These are phyloP conservation scores for Centropus unirufus DNA, from an alignment of 2,113 vertebrate species.

Conservation along the genomic window DNA sequence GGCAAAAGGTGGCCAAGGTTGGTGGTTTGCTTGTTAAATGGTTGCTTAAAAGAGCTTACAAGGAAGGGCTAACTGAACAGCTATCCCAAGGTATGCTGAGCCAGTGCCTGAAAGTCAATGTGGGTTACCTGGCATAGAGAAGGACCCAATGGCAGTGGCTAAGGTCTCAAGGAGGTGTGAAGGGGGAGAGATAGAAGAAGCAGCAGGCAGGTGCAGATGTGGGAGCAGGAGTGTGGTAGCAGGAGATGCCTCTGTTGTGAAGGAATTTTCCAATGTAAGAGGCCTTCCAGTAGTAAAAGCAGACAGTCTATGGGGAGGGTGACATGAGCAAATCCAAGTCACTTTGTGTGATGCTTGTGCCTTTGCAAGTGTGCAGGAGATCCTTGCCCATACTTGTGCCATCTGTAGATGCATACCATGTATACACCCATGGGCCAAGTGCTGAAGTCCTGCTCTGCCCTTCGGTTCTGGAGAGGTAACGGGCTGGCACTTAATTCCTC, in stretches of 20 bases:
- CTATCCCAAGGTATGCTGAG: neutral
- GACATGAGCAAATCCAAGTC: neutral
- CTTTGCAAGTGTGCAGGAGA: neutral
- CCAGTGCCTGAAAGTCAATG: neutral
- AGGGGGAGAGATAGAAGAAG: neutral
- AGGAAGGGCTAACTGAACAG: neutral
- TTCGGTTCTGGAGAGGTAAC: neutral
- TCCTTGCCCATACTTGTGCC: neutral
- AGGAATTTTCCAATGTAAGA: neutral
- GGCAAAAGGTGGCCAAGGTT: neutral
- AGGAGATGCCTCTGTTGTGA: neutral
- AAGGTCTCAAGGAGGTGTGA: neutral
- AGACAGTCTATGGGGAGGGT: neutral
- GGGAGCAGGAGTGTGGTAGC: neutral
- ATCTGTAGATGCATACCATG: neutral
- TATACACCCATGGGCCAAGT: neutral
- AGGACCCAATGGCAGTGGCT: neutral
- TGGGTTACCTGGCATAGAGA: neutral
- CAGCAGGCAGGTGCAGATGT: neutral
- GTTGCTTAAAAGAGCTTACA: neutral
- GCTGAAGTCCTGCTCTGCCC: neutral
- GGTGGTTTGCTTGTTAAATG: neutral
- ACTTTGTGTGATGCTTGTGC: neutral
- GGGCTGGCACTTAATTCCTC: neutral
- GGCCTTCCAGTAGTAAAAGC: neutral